Evolutionary conservation across 2,113 vertebrate species (phyloP), one percentile per base, ranked within the genome.

Genomic region (Mugil cephalus): DNA sequence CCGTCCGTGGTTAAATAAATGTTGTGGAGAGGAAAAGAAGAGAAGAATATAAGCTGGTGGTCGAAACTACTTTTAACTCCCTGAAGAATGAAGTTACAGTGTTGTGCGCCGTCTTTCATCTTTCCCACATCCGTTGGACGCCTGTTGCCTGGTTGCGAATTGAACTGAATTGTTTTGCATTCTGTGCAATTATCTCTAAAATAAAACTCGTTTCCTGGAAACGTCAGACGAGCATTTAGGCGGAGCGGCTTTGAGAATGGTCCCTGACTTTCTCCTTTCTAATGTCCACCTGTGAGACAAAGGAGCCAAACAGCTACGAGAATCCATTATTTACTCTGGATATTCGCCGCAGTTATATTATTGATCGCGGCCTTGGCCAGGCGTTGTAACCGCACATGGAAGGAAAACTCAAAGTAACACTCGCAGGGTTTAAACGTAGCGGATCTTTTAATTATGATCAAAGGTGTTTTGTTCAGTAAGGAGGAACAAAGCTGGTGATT

Each of bases 401-500:
- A 48, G 10, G 19, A 19, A 7, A 34, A 34, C 15, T 30, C 13
- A 50, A 34, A 54, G 8, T 8, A 50, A 36, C 50, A 55, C 35
- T 11, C 4, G 0, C n/a, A 2, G 65, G 62, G 8, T 78, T 73
- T 60, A 73, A 69, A 77, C 9, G n/a, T 30, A 8, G 40, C 52
- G 40, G 66, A 80, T 75, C 36, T 78, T 79, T 70, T 38, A 71
- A 73, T 80, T 74, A 69, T 69, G 67, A 82, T 82, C 79, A 82
- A 69, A 77, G 82, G 67, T 45, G 9, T 72, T 78, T 79, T 79
- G 77, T 55, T 81, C 10, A 9, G 69, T 34, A 39, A 30, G 48
- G 35, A 42, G 66, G 72, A 83, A 85, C 82, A 83, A 79, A 82
- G 69, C 45, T 43, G 11, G 64, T 2, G 1, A 74, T 73, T 83